Evolutionary conservation across 2,797 vertebrate genomes (phyloP).

Genomic region (Holocentrus rufus): DNA sequence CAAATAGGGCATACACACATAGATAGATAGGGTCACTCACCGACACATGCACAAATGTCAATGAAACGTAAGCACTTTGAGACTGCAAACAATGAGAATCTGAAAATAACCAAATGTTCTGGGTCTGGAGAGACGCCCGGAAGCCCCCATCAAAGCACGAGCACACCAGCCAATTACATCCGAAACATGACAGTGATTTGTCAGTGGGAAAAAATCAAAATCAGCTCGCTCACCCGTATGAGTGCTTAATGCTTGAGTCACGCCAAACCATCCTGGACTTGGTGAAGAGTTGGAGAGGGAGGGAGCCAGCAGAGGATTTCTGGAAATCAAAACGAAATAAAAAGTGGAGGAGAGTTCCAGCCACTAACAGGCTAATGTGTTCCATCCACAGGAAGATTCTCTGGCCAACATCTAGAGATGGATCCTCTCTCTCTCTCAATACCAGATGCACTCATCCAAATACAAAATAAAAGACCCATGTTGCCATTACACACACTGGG

Average conservation of each 20-base stretch:
- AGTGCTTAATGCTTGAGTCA: slow-evolving; percentile 32
- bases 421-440: neutral
- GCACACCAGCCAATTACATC: neutral
- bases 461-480: slow-evolving; percentile 27
- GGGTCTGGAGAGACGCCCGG: too few species aligned
- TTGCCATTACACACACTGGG: slow-evolving; percentile 23
- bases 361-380: slow-evolving; percentile 65
- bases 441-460: slow-evolving; percentile 7
- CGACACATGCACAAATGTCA: slow-evolving; percentile 51
- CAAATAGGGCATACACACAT: slow-evolving; percentile 62
- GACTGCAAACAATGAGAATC: slow-evolving; percentile 52
- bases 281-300: neutral
- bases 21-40: slow-evolving; percentile 40
- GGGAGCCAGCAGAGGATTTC: slow-evolving; percentile 26
- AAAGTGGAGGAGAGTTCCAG: slow-evolving; percentile 57
- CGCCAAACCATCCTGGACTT: slow-evolving; percentile 41
- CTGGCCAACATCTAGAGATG: slow-evolving; percentile 43
- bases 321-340: slow-evolving; percentile 51
- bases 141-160: too few species aligned
- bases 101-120: slow-evolving; percentile 49
- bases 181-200: slow-evolving; percentile 3
- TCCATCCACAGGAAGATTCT: slow-evolving; percentile 56
- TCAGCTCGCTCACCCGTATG: slow-evolving; percentile 17
- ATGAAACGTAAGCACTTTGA: slow-evolving; percentile 59
- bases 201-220: slow-evolving; percentile 24